Evolutionary conservation across 2,888 invertebrate genomes (phyloP).

Genomic region (Drosophila colorata): DNA sequence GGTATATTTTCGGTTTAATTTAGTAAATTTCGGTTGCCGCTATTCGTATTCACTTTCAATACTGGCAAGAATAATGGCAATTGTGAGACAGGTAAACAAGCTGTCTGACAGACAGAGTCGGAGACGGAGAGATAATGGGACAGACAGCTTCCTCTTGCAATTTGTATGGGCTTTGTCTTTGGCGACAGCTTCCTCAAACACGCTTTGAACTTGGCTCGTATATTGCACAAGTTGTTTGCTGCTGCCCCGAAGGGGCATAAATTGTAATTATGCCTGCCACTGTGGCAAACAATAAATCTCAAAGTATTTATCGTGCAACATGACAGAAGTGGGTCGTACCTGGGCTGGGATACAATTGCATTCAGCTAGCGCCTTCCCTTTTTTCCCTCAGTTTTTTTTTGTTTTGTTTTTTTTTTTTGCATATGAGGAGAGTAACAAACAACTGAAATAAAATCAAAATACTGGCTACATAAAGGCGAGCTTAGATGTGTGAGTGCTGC

Average conservation of each 20-base stretch:
- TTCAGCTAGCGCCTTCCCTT: slow-evolving; percentile 35
- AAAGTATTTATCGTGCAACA: slow-evolving; percentile 76
- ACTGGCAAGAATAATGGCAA: slow-evolving; percentile 73
- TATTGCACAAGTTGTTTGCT: slow-evolving; percentile 52
- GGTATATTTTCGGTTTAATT: background rate
- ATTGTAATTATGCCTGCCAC: slow-evolving; percentile 79
- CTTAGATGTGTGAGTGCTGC: slow-evolving; percentile 10
- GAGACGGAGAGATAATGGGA: slow-evolving; percentile 19
- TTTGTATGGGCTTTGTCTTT: slow-evolving; percentile 72
- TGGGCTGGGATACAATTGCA: slow-evolving; percentile 48
- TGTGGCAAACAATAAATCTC: slow-evolving; percentile 77
- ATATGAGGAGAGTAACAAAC: slow-evolving; percentile 26
- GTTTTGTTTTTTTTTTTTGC: slow-evolving; percentile 21
- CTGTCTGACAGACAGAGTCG: slow-evolving; percentile 27
- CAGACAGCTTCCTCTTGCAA: slow-evolving; percentile 70
- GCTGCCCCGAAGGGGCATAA: slow-evolving; percentile 68
- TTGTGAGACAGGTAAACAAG: slow-evolving; percentile 65
- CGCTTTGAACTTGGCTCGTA: slow-evolving; percentile 70
- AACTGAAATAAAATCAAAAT: slow-evolving; percentile 27
- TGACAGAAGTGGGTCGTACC: slow-evolving; percentile 77
- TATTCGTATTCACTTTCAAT: slow-evolving; percentile 60
- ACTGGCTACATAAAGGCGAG: slow-evolving; percentile 6
- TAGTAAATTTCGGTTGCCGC: slow-evolving; percentile 10
- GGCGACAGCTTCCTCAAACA: slow-evolving; percentile 79
- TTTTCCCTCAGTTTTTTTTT: background rate